Conservation (phyloP, 2,113 vertebrate genomes). For the Cariama cristata region DNA sequence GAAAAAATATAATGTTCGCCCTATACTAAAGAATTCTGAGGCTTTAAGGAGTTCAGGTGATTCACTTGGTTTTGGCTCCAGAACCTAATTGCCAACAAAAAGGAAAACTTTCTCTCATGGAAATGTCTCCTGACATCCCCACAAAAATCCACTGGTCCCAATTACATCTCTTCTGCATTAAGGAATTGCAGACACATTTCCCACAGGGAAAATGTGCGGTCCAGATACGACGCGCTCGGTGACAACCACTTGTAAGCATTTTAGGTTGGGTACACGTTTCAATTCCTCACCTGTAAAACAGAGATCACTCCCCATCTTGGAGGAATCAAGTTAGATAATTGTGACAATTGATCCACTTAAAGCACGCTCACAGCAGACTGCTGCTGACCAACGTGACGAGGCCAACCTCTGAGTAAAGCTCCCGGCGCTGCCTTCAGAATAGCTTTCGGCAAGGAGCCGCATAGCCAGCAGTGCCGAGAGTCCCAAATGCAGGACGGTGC, state of each 20-base stretch:
- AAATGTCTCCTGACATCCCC: background rate
- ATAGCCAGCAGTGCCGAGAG: background rate
- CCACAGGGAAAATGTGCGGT: background rate
- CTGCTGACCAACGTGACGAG: background rate
- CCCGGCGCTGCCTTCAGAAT: background rate
- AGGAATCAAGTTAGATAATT: background rate
- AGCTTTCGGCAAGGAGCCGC: background rate
- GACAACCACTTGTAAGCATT: background rate
- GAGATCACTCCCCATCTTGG: no score
- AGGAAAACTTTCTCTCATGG: background rate
- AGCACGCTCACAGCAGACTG: background rate
- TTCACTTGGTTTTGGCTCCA: background rate
- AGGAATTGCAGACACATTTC: background rate
- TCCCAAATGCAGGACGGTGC: background rate
- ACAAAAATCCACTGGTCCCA: background rate
- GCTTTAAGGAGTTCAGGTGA: background rate
- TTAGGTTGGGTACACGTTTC: background rate
- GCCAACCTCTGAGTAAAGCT: background rate
- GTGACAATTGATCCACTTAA: background rate
- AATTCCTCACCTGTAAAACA: background rate
- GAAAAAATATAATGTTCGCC: background rate
- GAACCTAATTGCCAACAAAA: background rate
- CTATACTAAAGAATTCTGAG: background rate
- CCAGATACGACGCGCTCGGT: fast-evolving
- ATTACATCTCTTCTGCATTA: background rate